Conservation (phyloP, 37 sponge, comb jelly and placozoan species). For the Beroe ovata region DNA sequence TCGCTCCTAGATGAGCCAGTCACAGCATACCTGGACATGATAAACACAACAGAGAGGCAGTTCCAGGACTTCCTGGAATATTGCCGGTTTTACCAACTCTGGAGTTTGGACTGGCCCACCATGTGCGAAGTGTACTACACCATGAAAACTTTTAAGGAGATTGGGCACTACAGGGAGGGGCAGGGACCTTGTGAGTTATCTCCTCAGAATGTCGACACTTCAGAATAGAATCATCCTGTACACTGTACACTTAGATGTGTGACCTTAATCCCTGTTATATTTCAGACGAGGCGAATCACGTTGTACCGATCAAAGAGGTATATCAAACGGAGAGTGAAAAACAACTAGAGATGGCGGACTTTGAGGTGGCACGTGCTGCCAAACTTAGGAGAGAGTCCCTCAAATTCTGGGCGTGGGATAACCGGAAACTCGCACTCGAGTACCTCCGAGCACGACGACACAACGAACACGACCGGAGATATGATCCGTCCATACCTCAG, state of each 20-base stretch:
- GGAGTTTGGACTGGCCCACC: conserved; percentile 13
- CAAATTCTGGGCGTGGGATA: background rate
- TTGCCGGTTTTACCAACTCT: background rate
- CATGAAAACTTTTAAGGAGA: background rate
- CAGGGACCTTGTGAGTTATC: conserved; percentile 35
- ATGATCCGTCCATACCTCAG: conserved; percentile 21
- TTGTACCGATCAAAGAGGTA: background rate
- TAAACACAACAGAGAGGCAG: background rate
- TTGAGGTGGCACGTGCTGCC: background rate
- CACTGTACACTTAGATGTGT: no score
- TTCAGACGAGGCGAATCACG: background rate
- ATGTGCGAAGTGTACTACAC: background rate
- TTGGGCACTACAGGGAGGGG: conserved; percentile 10
- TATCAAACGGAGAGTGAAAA: no score
- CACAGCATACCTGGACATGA: background rate
- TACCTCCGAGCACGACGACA: conserved; percentile 43
- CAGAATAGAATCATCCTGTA: no score
- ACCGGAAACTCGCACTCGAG: background rate
- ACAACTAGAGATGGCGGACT: background rate
- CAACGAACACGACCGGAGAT: conserved; percentile 32
- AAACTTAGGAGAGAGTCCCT: background rate
- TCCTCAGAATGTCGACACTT: no score
- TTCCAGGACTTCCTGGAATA: conserved; percentile 35
- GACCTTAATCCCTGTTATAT: no score
- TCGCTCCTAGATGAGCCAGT: conserved; percentile 12